Base-by-base conservation (phyloP, 1,140 invertebrate genomes). In the Araneus ventricosus region DNA sequence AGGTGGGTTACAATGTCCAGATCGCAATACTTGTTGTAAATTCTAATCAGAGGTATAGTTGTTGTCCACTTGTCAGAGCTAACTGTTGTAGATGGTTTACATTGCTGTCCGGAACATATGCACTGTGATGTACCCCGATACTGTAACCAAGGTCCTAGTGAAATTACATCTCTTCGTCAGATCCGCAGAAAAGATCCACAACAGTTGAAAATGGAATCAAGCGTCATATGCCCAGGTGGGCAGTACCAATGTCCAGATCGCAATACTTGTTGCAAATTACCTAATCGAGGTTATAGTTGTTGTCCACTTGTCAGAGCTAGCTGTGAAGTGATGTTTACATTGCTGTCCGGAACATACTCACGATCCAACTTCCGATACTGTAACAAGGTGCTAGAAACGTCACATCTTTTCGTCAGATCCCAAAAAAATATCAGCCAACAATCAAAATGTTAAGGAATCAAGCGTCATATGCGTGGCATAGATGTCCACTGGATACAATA, bases 21-120 rank as follows among this genome's bases (percentile, higher is more conserved):
- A 95, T 94, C 94, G 94, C 10, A 94, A 94, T 22, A 96, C 96
- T 22, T 96, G 96, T 93, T 96, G 96, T 94, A 93, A 94, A 63
- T 30, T 95, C 27, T 88, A n/a, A 0, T 80, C 89, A 70, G 95
- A 94, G 34, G 84, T 96, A 94, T 93, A 95, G 95, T 75, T 96
- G 96, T 87, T 96, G 96, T 94, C 95, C 95, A 24, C 79, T 95
- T 17, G 94, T 94, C 41, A 94, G 95, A 88, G 95, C 94, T 34
- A 95, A 95, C 91, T 95, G 95, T n/a, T 70, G 57, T 80, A 8
- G 95, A 95, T 88, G 27, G 75, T n/a, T 4, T 94, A 4, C 94
- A 95, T 86, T 95, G 95, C 57, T 95, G 95, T 90, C 94, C 95
- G 24, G 85, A 94, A 63, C 85, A 92, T 30, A 94, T 91, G 39